Base-by-base conservation (phyloP, 2,888 invertebrate species). In the Penaeus monodon region DNA sequence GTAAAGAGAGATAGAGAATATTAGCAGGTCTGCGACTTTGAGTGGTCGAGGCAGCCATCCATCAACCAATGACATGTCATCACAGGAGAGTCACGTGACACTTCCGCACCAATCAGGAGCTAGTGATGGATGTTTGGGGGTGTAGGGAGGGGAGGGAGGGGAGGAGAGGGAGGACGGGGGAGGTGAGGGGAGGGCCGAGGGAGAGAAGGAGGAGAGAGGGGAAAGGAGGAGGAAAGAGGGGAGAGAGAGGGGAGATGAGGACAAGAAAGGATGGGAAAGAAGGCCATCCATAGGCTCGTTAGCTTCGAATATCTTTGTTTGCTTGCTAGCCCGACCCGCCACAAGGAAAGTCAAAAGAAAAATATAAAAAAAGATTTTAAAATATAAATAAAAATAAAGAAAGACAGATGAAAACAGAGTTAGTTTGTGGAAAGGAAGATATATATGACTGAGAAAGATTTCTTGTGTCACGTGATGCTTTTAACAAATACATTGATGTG, bases 11-110 rank as follows among this genome's bases (percentile, higher is more conserved):
- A 44, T 44, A 44, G 44, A 12, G 49, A 44, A 68, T 81, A 81
- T 81, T 64, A 68, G 38, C 33, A 29, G 64, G n/a, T 81, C 68
- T 44, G 81, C 49, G 38, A 81, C 38, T 44, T 81, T 81, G 81
- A 66, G 29, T 74, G 27, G 29, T 44, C 27, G 33, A 64, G 74
- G 70, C 80, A 81, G 64, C 83, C 89, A 89, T 89, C 86, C 83
- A 89, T 89, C 89, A 89, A 68, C 84, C 86, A 89, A 86, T 86
- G 89, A 86, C 89, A 89, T 68, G 86, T 89, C 89, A 89, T 89
- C 89, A 85, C 84, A 81, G 84, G 84, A 57, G 76, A 84, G 89
- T 84, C 89, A 89, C 89, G 89, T 89, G 89, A 89, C 89, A 74
- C 89, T 86, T 89, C 89, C 89, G 84, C 84, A 89, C 89, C 89